Base-by-base conservation (phyloP, 2,888 invertebrate genomes). In the Cheilosia impressa region DNA sequence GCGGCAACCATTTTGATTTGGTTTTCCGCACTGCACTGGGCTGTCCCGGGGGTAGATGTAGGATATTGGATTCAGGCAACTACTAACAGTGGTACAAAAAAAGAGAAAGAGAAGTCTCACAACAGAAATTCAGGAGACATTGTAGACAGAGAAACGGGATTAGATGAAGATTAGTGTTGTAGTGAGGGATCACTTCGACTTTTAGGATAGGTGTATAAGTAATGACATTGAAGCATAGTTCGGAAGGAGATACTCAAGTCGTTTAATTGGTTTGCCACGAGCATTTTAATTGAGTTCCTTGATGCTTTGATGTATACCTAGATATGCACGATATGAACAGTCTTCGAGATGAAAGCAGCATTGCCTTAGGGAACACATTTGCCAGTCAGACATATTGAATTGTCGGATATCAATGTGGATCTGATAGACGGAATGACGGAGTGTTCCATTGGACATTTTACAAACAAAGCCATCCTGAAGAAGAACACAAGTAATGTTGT, bases 1-100 rank as follows among this genome's bases (percentile, higher is more conserved):
- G 52, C 55, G 43, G 52, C 43, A 43, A 68, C n/a, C 24, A 15
- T 52, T 76, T 66, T 58, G 63, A 58, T 58, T 76, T 50, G 58
- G 43, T 52, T 76, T 68, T 31, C 55, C 58, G 50, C 50, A 24
- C 22, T 27, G 19, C 24, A 27, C 24, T 27, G 55, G 17, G 43
- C 17, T 31, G 50, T 15, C 60, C n/a, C 24, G 4, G 58, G 15
- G 31, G 19, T 31, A 47, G 34, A 57, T 1, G 45, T 9, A 27
- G 6, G 66, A 27, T 10, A 47, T 13, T 4, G 63, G 4, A 53
- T 66, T 66, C 53, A 55, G 27, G 17, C 17, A 6, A 19, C 17
- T 38, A 41, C 17, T 38, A 41, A 24, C 24, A 43, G n/a, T 19
- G 24, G 43, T 13, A 47, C 19, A 22, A 43, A 5, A 9, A 22